Evolutionary conservation across 2,113 vertebrate species (phyloP).

Genomic region (Herpetotheres cachinnans): DNA sequence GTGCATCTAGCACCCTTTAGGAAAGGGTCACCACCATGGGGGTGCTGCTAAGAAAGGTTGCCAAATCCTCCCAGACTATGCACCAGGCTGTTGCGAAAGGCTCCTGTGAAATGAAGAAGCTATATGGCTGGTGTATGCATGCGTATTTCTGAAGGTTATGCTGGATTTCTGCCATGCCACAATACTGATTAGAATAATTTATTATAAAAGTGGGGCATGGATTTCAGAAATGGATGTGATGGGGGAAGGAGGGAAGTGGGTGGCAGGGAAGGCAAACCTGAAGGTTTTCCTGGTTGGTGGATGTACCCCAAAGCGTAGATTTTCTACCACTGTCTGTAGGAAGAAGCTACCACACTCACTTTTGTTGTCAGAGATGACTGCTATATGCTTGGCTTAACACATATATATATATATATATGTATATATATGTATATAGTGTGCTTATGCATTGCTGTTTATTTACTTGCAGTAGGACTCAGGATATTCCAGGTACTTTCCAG

Average conservation of each 20-base stretch:
- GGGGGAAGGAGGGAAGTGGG: neutral
- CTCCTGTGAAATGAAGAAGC: neutral
- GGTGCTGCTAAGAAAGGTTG: neutral
- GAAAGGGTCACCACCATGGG: neutral
- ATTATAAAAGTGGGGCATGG: conserved; percentile 9
- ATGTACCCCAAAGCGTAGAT: neutral
- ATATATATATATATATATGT: too few relatives aligned
- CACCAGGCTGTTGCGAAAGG: neutral
- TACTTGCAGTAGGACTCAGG: neutral
- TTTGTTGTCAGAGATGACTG: neutral
- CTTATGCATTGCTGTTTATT: neutral
- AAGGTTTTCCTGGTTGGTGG: neutral
- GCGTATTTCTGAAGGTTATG: neutral
- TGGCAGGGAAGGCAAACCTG: neutral
- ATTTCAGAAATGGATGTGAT: neutral
- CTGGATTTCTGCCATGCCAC: conserved; percentile 40
- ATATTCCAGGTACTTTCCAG: neutral
- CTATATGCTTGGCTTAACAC: neutral
- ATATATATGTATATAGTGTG: neutral
- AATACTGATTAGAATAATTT: conserved; percentile 39
- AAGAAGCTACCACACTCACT: neutral
- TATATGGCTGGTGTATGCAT: neutral
- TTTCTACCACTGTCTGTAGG: neutral
- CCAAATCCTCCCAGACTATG: neutral
- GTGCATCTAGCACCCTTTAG: neutral